phyloP scores from a whole-genome alignment of 2,888 invertebrate species.

The Spodoptera picta region DNA sequence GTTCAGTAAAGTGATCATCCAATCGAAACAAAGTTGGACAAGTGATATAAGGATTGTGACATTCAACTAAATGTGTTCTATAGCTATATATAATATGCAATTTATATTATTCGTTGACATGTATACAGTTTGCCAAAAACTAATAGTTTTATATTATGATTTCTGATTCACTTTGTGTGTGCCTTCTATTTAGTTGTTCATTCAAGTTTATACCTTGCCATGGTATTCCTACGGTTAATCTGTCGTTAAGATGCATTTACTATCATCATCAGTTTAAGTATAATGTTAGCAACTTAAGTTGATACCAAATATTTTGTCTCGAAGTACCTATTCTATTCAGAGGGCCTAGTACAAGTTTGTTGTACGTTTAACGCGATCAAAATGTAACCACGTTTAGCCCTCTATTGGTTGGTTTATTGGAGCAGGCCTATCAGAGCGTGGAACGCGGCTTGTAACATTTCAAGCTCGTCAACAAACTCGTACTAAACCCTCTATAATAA shows the following conservation, averaged over 20 bases:
- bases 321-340: neutral
- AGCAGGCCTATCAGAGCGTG: too few species aligned
- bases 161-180: conserved; percentile 21
- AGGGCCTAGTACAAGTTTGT: too few species aligned
- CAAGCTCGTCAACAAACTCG: too few species aligned
- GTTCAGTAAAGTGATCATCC: conserved; percentile 1
- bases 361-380: too few species aligned
- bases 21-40: neutral
- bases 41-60: conserved; percentile 43
- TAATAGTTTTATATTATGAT: conserved; percentile 24
- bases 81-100: conserved; percentile 50
- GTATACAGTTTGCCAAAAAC: conserved; percentile 44
- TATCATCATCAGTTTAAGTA: conserved; percentile 17
- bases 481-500: neutral
- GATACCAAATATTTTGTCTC: conserved; percentile 42
- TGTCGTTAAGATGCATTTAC: conserved; percentile 41
- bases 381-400: too few species aligned
- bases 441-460: too few species aligned
- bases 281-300: conserved; percentile 34
- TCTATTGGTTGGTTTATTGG: too few species aligned
- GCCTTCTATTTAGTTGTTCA: conserved; percentile 29
- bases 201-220: conserved; percentile 12
- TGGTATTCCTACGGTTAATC: conserved; percentile 20
- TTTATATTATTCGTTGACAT: conserved; percentile 40
- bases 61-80: conserved; percentile 49